Evolutionary conservation across 1,140 invertebrate species (phyloP).

Genomic region (Procambarus clarkii): DNA sequence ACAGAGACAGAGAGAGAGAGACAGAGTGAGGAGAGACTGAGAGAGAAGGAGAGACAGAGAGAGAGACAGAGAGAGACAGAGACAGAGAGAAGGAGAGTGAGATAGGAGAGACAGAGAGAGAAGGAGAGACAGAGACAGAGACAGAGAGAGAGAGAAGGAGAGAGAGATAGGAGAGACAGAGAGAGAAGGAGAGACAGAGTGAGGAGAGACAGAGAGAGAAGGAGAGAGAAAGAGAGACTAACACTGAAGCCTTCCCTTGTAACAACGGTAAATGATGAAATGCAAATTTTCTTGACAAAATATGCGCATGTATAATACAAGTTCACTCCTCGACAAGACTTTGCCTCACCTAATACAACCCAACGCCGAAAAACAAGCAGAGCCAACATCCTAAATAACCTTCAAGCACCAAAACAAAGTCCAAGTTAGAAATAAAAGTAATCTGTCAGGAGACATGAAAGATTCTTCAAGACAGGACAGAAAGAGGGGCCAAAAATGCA

Average conservation of each 20-base stretch:
- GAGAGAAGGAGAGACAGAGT: background rate
- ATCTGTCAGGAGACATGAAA: background rate
- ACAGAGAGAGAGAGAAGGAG: background rate
- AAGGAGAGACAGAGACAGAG: conserved; percentile 3
- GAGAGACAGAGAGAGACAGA: background rate
- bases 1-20: too few relatives aligned
- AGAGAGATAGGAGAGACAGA: background rate
- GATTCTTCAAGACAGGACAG: background rate
- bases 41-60: background rate
- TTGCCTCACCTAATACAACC: background rate
- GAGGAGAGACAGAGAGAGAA: background rate
- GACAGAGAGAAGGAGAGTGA: background rate
- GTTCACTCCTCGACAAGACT: background rate
- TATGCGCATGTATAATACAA: background rate
- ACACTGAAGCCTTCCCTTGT: background rate
- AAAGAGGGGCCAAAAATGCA: too few relatives aligned
- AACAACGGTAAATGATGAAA: background rate
- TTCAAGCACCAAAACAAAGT: background rate
- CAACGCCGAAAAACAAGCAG: background rate
- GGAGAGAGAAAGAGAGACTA: background rate
- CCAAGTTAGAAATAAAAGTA: background rate
- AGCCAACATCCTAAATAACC: background rate
- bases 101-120: background rate
- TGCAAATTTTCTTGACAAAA: background rate
- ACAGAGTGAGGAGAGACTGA: background rate